phyloP scores from a whole-genome alignment of 1,140 invertebrate species.

The Ganaspis sp. region DNA sequence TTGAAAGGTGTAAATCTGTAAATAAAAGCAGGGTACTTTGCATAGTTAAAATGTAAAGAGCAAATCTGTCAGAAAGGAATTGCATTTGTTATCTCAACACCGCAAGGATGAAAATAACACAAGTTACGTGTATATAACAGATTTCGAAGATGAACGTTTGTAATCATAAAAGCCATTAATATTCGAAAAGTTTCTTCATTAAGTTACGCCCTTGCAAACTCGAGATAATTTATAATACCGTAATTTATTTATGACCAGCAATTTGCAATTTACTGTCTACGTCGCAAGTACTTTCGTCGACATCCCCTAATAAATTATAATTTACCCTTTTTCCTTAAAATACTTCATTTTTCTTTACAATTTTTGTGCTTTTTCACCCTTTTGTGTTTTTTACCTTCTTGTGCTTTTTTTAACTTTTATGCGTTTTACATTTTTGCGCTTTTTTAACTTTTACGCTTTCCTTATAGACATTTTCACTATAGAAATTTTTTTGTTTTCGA shows the following conservation, averaged over 20 bases:
- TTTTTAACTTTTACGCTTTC: too few species aligned
- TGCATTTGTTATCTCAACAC: neutral
- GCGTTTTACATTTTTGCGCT: too few species aligned
- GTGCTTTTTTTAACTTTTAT: too few species aligned
- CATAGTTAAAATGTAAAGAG: neutral
- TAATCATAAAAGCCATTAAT: constrained; percentile 24
- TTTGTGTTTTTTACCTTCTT: too few species aligned
- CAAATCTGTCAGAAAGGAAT: constrained; percentile 7
- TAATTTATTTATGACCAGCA: constrained; percentile 25
- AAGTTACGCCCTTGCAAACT: constrained; percentile 15
- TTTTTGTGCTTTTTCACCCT: too few species aligned
- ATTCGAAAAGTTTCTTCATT: constrained; percentile 29
- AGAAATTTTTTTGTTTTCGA: neutral
- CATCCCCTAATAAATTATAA: constrained; percentile 3
- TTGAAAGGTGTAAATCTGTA: neutral
- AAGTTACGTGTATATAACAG: neutral
- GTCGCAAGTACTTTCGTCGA: constrained; percentile 18
- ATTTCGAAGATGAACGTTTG: neutral
- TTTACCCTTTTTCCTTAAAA: neutral
- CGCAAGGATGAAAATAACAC: neutral
- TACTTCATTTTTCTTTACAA: neutral
- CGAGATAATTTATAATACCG: constrained; percentile 25
- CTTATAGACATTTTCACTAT: too few species aligned
- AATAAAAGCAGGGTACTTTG: neutral
- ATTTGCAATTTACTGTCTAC: constrained; percentile 9